These are phyloP conservation scores for Tauraco hartlaubi DNA, from an alignment of 2,797 vertebrate genomes.

Conservation along the genomic window DNA sequence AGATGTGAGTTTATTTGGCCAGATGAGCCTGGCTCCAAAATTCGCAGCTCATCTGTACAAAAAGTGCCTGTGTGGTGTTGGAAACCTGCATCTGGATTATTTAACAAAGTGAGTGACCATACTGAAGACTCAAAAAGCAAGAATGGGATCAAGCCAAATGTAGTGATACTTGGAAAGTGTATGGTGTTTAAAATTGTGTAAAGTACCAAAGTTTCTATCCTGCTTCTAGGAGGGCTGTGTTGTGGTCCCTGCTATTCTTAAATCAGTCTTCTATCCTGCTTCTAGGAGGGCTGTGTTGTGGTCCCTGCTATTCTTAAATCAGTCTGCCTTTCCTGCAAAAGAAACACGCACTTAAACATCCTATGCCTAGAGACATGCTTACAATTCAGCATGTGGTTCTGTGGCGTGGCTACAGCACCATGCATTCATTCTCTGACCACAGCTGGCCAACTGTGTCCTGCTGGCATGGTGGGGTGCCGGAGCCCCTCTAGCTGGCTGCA, in stretches of 20 bases:
- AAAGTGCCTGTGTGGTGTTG: background rate
- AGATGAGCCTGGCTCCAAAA: background rate
- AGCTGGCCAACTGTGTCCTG: background rate
- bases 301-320: background rate
- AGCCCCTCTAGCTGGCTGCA: background rate
- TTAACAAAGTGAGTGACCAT: background rate
- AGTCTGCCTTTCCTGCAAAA: background rate
- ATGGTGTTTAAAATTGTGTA: background rate
- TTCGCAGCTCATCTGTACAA: background rate
- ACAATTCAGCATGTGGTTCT: accelerated
- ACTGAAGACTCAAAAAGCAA: background rate
- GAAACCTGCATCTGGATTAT: background rate
- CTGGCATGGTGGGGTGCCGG: background rate
- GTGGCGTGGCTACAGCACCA: accelerated
- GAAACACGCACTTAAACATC: background rate
- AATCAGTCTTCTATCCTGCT: background rate
- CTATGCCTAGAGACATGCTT: background rate
- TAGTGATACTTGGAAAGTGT: background rate
- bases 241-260: background rate
- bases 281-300: background rate
- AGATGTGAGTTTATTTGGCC: background rate
- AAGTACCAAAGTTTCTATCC: background rate
- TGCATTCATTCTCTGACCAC: accelerated
- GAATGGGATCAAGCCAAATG: background rate
- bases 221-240: background rate